Evolutionary conservation across 2,797 vertebrate genomes (phyloP).

Genomic region (Coreius guichenoti): DNA sequence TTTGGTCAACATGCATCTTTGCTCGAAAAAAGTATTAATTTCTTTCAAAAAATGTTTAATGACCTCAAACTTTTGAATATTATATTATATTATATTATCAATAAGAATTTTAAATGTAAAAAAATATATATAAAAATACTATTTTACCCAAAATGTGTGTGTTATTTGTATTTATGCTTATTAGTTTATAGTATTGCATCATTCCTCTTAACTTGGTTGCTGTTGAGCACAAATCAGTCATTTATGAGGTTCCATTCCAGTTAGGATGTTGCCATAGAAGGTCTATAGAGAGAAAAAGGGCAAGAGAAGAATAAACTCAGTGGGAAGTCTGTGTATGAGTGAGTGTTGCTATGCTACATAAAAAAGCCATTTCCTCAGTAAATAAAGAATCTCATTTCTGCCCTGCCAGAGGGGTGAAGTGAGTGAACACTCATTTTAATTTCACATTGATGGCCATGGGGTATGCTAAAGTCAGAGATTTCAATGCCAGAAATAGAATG

Average conservation of each 20-base stretch:
- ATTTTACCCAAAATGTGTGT: too few species aligned
- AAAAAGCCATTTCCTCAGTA: constrained; percentile 62
- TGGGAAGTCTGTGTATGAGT: constrained; percentile 21
- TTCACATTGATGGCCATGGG: constrained; percentile 55
- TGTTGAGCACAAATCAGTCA: neutral
- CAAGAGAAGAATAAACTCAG: constrained; percentile 35
- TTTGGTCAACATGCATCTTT: neutral
- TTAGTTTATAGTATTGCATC: neutral
- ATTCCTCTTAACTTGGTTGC: neutral
- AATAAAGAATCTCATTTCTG: constrained; percentile 67
- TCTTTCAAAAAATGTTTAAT: neutral
- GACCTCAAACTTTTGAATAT: neutral
- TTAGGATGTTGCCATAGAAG: neutral
- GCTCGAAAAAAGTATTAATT: neutral
- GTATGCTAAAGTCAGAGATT: constrained; percentile 50
- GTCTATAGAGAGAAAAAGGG: constrained; percentile 5
- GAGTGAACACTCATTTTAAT: constrained; percentile 64
- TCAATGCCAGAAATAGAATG: constrained; percentile 53
- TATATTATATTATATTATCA: neutral
- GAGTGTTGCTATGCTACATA: constrained; percentile 23
- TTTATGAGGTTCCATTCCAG: neutral
- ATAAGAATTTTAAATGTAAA: neutral
- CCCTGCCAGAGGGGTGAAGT: constrained; percentile 53
- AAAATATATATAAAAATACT: too few species aligned
- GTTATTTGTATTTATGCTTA: neutral